These are phyloP conservation scores for Condylura cristata DNA, from an alignment of 2,113 vertebrate genomes.

Conservation along the genomic window DNA sequence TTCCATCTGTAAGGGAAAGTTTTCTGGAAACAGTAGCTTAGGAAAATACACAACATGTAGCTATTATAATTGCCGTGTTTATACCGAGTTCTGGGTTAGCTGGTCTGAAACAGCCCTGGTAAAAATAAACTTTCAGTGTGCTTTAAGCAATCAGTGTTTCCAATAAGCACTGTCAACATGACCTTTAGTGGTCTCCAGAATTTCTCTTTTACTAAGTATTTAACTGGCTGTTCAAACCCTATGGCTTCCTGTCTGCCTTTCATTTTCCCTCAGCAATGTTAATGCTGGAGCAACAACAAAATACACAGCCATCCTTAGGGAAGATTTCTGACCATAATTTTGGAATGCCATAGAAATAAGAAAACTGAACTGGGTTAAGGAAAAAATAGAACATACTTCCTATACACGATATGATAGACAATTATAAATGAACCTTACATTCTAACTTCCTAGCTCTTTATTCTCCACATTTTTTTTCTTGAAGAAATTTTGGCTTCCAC, in stretches of 20 bases:
- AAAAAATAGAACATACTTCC: not conserved
- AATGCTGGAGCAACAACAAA: conserved; percentile 42
- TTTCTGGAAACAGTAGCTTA: conserved; percentile 73
- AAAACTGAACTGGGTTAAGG: not conserved
- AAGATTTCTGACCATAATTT: conserved; percentile 10
- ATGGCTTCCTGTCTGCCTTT: conserved; percentile 18
- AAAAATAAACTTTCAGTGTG: conserved; percentile 67
- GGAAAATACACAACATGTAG: conserved; percentile 71
- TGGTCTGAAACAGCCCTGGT: conserved; percentile 53
- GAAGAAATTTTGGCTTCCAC: conserved; percentile 9
- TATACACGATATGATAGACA: not conserved
- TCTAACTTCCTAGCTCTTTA: not conserved
- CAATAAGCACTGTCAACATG: conserved; percentile 55
- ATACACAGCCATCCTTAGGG: not conserved
- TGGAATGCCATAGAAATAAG: conserved; percentile 23
- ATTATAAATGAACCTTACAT: not conserved
- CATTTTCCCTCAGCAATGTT: conserved; percentile 30
- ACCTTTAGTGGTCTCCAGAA: conserved; percentile 62
- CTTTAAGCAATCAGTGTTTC: conserved; percentile 66
- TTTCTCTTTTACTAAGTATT: conserved; percentile 49
- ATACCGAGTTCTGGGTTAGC: conserved; percentile 64
- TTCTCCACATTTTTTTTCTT: not conserved
- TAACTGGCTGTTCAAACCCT: conserved; percentile 43
- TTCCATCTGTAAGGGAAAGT: conserved; percentile 71
- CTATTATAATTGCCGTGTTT: conserved; percentile 67